Percentiles rank a stretch among this genome's conserved stretches.
These are phyloP conservation scores for Pangasianodon hypophthalmus DNA, from an alignment of 2,113 vertebrate species.

Conservation along the genomic window DNA sequence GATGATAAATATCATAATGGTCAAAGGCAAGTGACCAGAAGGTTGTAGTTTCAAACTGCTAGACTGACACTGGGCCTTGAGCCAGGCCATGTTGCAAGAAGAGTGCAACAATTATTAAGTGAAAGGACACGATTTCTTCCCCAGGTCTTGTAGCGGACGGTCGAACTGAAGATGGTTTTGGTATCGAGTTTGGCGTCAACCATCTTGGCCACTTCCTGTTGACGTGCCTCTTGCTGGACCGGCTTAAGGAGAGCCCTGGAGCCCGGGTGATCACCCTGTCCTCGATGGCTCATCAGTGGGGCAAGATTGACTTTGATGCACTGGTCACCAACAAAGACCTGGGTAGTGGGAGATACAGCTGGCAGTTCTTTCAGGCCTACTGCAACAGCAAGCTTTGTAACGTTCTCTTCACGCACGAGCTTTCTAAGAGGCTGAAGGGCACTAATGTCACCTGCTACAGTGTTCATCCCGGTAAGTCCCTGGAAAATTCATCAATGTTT, in stretches of 20 bases:
- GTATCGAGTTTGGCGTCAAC: constrained; percentile 83
- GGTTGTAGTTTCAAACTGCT: background rate
- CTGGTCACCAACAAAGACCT: constrained; percentile 67
- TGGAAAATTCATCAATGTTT: constrained; percentile 49
- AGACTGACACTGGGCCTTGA: background rate
- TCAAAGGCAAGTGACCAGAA: background rate
- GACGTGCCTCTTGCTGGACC: constrained; percentile 80
- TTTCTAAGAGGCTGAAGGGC: constrained; percentile 79
- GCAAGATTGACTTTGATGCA: constrained; percentile 70
- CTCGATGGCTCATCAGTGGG: constrained; percentile 77
- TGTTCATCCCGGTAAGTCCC: constrained; percentile 70
- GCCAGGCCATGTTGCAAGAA: background rate
- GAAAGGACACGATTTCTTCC: background rate
- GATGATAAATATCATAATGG: background rate
- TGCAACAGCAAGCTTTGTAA: constrained; percentile 87
- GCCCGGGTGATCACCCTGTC: constrained; percentile 82
- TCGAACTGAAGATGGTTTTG: constrained; percentile 78
- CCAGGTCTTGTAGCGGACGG: constrained; percentile 80
- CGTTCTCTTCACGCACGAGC: constrained; percentile 74
- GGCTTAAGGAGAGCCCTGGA: constrained; percentile 72
- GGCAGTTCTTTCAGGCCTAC: constrained; percentile 78
- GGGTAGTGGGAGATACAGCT: constrained; percentile 66
- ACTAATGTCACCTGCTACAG: constrained; percentile 83
- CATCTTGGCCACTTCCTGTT: constrained; percentile 76
- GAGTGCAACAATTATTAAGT: background rate